phyloP scores from a whole-genome alignment of 2,113 vertebrate genomes.

The Cranoglanis bouderius region DNA sequence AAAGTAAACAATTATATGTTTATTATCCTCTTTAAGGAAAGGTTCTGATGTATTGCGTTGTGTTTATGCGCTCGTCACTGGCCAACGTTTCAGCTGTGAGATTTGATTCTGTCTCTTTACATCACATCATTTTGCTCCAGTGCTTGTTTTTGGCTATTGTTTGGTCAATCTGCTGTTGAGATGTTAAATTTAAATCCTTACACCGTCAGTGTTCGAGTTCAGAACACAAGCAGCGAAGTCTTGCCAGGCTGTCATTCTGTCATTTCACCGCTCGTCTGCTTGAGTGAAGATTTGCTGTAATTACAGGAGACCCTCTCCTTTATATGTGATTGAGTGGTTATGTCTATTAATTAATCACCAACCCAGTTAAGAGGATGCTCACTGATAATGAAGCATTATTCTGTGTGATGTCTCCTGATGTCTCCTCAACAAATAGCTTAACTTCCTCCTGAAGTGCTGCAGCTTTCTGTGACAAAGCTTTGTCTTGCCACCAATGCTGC shows the following conservation, averaged over 20 bases:
- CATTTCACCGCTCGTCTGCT: not conserved
- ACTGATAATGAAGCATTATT: conserved; percentile 19
- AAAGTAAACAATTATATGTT: not conserved
- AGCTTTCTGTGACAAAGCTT: not conserved
- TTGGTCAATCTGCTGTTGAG: not conserved
- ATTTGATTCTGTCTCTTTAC: not conserved
- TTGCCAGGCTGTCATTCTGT: conserved; percentile 23
- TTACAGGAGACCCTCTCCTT: conserved; percentile 27
- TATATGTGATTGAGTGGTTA: conserved; percentile 6
- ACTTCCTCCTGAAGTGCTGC: not conserved
- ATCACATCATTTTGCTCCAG: not conserved
- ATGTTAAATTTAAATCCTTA: not conserved
- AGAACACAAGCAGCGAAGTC: not conserved
- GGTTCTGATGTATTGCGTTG: not conserved
- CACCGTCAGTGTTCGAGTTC: not conserved
- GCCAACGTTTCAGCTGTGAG: not conserved
- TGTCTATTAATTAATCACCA: conserved; percentile 17
- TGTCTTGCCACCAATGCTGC: not conserved
- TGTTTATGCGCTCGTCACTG: not conserved
- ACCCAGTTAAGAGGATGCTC: conserved; percentile 10
- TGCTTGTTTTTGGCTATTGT: not conserved
- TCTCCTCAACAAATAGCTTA: conserved; percentile 7
- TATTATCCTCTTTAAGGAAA: not conserved
- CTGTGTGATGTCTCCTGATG: conserved; percentile 20
- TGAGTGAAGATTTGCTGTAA: conserved; percentile 5